phyloP scores from a whole-genome alignment of 2,888 invertebrate genomes.

The Microctonus hyperodae region DNA sequence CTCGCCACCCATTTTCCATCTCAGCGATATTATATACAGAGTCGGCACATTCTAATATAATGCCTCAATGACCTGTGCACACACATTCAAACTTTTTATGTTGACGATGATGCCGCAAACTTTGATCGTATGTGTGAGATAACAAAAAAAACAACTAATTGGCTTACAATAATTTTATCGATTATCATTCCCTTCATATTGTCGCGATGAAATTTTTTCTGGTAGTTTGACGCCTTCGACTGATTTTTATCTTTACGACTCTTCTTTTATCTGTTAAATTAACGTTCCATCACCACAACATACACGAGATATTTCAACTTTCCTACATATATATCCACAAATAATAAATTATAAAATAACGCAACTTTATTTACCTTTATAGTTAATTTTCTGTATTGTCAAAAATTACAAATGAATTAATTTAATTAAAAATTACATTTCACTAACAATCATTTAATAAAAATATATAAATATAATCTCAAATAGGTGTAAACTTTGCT shows the following conservation, averaged over 20 bases:
- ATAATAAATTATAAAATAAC: no score
- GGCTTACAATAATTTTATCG: constrained; percentile 31
- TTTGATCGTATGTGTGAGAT: constrained; percentile 20
- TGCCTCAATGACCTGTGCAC: constrained; percentile 8
- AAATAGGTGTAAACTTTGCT: background rate
- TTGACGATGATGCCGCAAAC: constrained; percentile 12
- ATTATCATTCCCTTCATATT: constrained; percentile 7
- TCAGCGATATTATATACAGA: constrained; percentile 37
- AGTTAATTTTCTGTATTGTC: no score
- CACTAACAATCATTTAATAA: no score
- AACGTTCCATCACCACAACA: background rate
- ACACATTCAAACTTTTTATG: background rate
- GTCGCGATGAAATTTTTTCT: constrained; percentile 16
- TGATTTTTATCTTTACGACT: constrained; percentile 24
- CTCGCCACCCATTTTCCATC: constrained; percentile 48
- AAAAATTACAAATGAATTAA: no score
- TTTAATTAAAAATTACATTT: no score
- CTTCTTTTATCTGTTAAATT: constrained; percentile 6
- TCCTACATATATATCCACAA: no score
- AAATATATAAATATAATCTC: no score
- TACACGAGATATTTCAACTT: no score
- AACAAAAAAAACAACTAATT: constrained; percentile 31
- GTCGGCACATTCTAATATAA: constrained; percentile 19
- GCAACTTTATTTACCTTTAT: no score
- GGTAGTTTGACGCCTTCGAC: constrained; percentile 10